Conservation (phyloP, 2,888 invertebrate genomes). For the Drosophila ustulata region DNA sequence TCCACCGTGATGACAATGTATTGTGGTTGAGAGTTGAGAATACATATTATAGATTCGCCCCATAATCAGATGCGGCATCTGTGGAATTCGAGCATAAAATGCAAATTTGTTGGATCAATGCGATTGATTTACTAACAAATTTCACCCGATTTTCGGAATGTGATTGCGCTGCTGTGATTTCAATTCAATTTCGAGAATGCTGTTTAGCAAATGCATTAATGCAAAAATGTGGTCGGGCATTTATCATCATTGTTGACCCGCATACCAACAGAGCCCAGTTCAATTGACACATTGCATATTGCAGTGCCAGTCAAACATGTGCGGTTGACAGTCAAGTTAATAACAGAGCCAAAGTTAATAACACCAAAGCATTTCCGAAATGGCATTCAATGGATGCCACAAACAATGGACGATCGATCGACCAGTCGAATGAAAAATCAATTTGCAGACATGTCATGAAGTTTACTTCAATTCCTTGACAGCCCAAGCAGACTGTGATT, state of each 20-base stretch:
- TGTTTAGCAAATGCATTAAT: constrained; percentile 16
- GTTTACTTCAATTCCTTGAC: neutral
- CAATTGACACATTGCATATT: neutral
- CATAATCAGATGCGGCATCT: too few relatives aligned
- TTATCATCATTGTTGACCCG: constrained; percentile 8
- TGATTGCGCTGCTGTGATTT: constrained; percentile 1
- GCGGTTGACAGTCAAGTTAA: constrained; percentile 33
- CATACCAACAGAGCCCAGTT: neutral
- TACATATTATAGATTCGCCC: too few relatives aligned
- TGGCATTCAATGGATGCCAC: constrained; percentile 22
- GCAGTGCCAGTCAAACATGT: constrained; percentile 29
- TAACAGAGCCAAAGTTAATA: constrained; percentile 23
- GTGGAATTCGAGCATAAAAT: constrained; percentile 1
- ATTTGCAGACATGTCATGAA: neutral
- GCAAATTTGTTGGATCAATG: constrained; percentile 20
- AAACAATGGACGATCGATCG: neutral
- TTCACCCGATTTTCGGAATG: neutral
- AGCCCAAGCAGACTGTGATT: neutral
- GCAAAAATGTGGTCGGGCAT: constrained; percentile 34
- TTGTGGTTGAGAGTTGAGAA: neutral
- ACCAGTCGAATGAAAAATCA: neutral
- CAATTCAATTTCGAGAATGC: constrained; percentile 21
- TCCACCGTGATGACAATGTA: neutral
- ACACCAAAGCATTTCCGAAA: constrained; percentile 6
- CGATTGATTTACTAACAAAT: constrained; percentile 11